phyloP scores from a whole-genome alignment of 1,140 invertebrate species.

The Tenebrio molitor region DNA sequence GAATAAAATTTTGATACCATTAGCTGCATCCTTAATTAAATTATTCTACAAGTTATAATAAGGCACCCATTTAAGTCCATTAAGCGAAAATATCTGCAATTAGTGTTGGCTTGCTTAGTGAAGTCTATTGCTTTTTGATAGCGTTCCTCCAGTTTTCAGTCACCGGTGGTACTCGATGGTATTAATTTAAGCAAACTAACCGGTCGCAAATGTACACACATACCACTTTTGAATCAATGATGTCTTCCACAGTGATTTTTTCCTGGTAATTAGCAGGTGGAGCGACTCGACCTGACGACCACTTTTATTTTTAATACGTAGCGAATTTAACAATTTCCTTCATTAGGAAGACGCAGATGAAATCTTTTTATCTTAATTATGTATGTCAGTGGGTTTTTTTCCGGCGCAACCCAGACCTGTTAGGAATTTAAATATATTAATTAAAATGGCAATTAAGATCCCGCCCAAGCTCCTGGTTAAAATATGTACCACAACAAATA shows the following conservation, averaged over 20 bases:
- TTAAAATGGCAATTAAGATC: background rate
- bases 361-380: background rate
- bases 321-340: slow-evolving; percentile 16
- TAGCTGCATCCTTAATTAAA: slow-evolving; percentile 27
- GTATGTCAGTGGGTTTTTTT: no score
- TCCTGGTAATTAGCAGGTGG: slow-evolving; percentile 1
- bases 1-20: slow-evolving; percentile 2
- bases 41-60: slow-evolving; percentile 14
- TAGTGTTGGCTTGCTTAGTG: background rate
- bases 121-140: slow-evolving; percentile 26
- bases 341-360: background rate
- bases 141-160: background rate
- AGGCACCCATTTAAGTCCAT: slow-evolving; percentile 14
- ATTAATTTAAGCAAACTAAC: slow-evolving; percentile 34
- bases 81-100: slow-evolving; percentile 11
- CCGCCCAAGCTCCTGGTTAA: background rate
- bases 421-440: background rate
- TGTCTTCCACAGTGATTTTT: background rate
- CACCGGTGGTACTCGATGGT: background rate
- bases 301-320: slow-evolving; percentile 7
- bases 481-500: background rate
- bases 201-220: slow-evolving; percentile 20
- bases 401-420: background rate
- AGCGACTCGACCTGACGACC: background rate
- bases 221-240: slow-evolving; percentile 28